These are phyloP conservation scores for Liasis olivaceus DNA, from an alignment of 2,797 vertebrate species.

Conservation along the genomic window DNA sequence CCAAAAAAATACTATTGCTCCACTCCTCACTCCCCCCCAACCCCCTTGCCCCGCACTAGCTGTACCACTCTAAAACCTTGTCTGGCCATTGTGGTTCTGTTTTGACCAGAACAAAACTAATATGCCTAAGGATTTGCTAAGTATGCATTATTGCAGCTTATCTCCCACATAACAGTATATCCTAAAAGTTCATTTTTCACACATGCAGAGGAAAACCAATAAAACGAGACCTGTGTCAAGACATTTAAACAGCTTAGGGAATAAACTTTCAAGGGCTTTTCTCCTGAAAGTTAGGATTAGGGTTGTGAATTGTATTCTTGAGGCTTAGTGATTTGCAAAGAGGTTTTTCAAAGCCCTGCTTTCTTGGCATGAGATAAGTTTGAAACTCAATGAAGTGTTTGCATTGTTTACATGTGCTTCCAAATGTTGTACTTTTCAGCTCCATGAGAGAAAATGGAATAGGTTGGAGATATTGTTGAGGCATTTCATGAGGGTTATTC, in stretches of 20 bases:
- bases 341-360: neutral
- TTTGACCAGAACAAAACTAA: slow-evolving; percentile 8
- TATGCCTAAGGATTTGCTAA: slow-evolving; percentile 17
- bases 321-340: slow-evolving; percentile 28
- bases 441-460: neutral
- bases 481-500: neutral
- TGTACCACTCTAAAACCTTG: neutral
- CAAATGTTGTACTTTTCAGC: neutral
- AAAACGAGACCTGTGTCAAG: slow-evolving; percentile 30
- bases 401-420: neutral
- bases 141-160: slow-evolving; percentile 30
- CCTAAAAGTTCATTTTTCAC: slow-evolving; percentile 31
- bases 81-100: slow-evolving; percentile 1
- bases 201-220: slow-evolving; percentile 19
- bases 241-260: slow-evolving; percentile 30
- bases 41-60: no score
- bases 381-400: slow-evolving; percentile 1
- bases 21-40: neutral
- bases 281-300: slow-evolving; percentile 27
- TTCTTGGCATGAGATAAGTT: neutral
- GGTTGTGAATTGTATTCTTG: slow-evolving; percentile 25
- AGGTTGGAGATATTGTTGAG: neutral
- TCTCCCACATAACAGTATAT: slow-evolving; percentile 20
- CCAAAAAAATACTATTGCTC: neutral
- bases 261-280: slow-evolving; percentile 32